Evolutionary conservation across 2,113 vertebrate species (phyloP).

Genomic region (Rhodinocichla rosea): DNA sequence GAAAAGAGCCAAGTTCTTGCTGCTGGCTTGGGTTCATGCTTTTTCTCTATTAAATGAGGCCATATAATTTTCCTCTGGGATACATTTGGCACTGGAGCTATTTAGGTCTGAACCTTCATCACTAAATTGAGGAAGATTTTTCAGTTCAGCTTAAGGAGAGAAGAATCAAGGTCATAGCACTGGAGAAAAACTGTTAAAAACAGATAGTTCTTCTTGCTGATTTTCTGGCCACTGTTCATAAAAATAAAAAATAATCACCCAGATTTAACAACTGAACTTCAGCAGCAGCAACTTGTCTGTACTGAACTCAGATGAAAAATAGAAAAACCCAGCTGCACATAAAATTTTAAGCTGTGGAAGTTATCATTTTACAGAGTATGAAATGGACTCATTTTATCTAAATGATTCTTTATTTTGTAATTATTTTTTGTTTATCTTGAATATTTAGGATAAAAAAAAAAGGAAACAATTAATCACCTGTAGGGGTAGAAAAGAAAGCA

Average conservation of each 20-base stretch:
- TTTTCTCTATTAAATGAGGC: constrained; percentile 50
- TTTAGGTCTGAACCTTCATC: constrained; percentile 32
- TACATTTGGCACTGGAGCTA: constrained; percentile 26
- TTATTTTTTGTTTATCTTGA: neutral
- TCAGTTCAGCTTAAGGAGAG: neutral
- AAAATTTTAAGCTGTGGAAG: neutral
- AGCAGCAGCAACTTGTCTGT: neutral
- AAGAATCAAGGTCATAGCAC: constrained; percentile 36
- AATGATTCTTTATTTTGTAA: neutral
- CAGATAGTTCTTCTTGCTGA: neutral
- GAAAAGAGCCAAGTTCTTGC: constrained; percentile 1
- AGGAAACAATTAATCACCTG: neutral
- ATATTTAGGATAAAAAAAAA: neutral
- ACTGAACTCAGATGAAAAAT: neutral
- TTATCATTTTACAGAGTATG: neutral
- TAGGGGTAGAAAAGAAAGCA: neutral
- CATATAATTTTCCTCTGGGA: constrained; percentile 50
- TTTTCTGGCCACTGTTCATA: constrained; percentile 2
- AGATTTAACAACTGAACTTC: constrained; percentile 25
- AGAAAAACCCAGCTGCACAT: neutral
- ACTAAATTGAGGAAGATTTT: constrained; percentile 40
- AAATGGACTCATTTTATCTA: neutral
- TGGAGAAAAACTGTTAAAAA: constrained; percentile 1
- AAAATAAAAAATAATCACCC: constrained; percentile 41
- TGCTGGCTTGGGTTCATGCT: constrained; percentile 17